Base-by-base conservation (phyloP, 2,797 vertebrate genomes). In the Serranus cabrilla region DNA sequence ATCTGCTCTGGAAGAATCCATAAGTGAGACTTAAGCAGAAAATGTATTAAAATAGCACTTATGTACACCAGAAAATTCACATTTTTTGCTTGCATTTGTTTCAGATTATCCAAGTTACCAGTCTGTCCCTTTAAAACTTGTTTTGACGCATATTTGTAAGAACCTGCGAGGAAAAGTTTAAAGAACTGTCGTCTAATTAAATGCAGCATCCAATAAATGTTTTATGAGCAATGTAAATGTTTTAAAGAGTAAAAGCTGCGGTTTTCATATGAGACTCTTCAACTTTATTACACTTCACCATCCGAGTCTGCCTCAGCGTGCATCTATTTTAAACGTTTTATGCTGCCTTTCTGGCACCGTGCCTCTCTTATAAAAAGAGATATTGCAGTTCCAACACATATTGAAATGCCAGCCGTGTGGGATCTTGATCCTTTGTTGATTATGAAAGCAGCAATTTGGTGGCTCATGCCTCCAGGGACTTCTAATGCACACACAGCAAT, bases 371-470 rank as follows among this genome's bases (percentile, higher is more conserved):
- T 60, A 34, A 56, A 31, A 65, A 18, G 2, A 21, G 57, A 62
- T 11, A 67, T 17, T 50, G 11, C 25, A 42, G 10, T 20, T 34
- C 21, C 39, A 31, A 31, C 27, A 34, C 34, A 34, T 34, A 34
- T 34, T 34, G 34, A 34, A 34, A 7, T 34, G 34, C 34, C 27
- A 47, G 0, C 45, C 14, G 39, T 46, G 64, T 62, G 20, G 25
- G 31, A 20, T 69, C 46, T 18, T 10, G 59, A 52, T 64, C 55
- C 47, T 46, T 3, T 57, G 65, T 69, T 37, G 45, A 16, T 74
- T 42, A 25, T 63, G 5, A 74, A 60, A 59, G 49, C 67, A 49
- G 61, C 55, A 42, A 2, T 81, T 84, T 71, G 37, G 11, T 57
- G 67, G 52, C 43, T 83, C 14, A 66, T 61, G 47, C 56, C 57